These are phyloP conservation scores for Sinocyclocheilus grahami DNA, from an alignment of 2,113 vertebrate genomes.

Conservation along the genomic window DNA sequence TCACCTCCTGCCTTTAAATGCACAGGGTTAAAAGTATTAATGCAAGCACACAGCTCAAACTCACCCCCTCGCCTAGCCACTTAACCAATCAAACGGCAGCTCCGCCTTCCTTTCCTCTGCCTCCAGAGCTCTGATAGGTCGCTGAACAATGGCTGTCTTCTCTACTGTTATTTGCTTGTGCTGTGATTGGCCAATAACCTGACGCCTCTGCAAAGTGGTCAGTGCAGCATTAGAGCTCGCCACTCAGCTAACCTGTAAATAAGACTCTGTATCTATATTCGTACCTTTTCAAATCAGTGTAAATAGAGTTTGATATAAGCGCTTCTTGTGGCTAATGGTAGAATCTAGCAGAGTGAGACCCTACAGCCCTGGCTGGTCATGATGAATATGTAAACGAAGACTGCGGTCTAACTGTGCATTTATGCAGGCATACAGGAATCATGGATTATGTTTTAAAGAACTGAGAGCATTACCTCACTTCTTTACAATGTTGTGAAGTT, in stretches of 20 bases:
- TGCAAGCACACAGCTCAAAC: constrained; percentile 39
- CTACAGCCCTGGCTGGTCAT: constrained; percentile 32
- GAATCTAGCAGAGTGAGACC: constrained; percentile 37
- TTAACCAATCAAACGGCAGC: constrained; percentile 46
- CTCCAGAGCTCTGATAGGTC: constrained; percentile 39
- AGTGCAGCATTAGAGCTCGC: constrained; percentile 32
- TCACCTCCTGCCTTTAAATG: constrained; percentile 57
- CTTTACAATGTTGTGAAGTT: background rate
- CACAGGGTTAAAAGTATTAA: constrained; percentile 44
- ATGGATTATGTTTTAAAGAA: background rate
- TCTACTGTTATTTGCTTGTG: constrained; percentile 36
- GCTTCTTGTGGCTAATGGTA: background rate
- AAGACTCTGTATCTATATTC: constrained; percentile 51
- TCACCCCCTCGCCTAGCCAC: constrained; percentile 23
- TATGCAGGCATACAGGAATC: constrained; percentile 4
- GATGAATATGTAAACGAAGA: background rate
- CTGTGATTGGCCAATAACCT: constrained; percentile 27
- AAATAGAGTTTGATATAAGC: constrained; percentile 40
- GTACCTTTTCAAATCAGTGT: constrained; percentile 29
- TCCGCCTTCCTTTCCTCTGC: background rate
- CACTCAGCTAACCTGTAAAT: constrained; percentile 53
- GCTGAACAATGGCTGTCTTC: constrained; percentile 41
- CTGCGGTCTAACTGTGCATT: background rate
- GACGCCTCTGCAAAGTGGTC: constrained; percentile 33
- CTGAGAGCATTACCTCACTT: background rate